These are phyloP conservation scores for Drosophila tanythrix DNA, from an alignment of 2,888 invertebrate species.

Conservation along the genomic window DNA sequence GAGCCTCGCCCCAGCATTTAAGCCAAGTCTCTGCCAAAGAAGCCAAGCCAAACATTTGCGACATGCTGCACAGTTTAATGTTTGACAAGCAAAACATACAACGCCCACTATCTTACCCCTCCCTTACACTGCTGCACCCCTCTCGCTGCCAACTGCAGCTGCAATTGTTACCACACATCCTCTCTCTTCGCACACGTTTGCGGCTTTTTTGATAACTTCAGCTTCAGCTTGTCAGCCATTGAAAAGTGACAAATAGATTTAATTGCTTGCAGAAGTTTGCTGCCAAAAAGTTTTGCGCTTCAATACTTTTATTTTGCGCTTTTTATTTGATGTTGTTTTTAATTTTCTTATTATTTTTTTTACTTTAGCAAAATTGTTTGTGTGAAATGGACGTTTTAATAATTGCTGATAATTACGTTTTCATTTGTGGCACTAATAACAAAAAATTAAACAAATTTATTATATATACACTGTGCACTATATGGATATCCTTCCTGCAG, in stretches of 20 bases:
- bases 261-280: slow-evolving; percentile 75
- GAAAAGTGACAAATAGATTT: slow-evolving; percentile 78
- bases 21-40: slow-evolving; percentile 50
- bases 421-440: slow-evolving; percentile 51
- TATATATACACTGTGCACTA: background rate
- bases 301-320: slow-evolving; percentile 21
- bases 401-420: slow-evolving; percentile 70
- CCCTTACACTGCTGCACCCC: slow-evolving; percentile 1
- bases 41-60: slow-evolving; percentile 54
- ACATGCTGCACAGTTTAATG: slow-evolving; percentile 71
- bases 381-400: slow-evolving; percentile 66
- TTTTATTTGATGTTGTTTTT: slow-evolving; percentile 5
- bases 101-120: background rate
- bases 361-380: slow-evolving; percentile 15
- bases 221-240: slow-evolving; percentile 69
- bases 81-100: slow-evolving; percentile 73
- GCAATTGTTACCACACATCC: slow-evolving; percentile 21
- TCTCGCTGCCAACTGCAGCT: slow-evolving; percentile 27
- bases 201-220: slow-evolving; percentile 57
- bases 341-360: background rate
- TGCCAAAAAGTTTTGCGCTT: slow-evolving; percentile 57
- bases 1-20: slow-evolving; percentile 56
- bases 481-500: slow-evolving; percentile 30
- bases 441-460: too few relatives aligned
- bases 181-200: slow-evolving; percentile 24